Percentiles rank a stretch among this genome's conserved stretches.
phyloP scores from a whole-genome alignment of 2,113 vertebrate genomes.

The Pycnonotus jocosus region DNA sequence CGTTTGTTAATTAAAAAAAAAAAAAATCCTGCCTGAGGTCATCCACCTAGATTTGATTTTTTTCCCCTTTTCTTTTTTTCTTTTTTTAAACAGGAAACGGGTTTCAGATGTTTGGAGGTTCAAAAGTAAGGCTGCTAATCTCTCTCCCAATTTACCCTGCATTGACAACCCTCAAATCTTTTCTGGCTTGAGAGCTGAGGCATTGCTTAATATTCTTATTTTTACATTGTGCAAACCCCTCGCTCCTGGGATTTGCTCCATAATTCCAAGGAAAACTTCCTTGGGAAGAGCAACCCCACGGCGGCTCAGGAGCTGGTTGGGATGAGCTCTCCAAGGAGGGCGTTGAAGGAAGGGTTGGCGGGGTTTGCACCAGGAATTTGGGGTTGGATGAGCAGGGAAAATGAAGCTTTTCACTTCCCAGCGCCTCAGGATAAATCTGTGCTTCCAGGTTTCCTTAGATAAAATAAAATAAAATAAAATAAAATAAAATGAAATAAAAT shows the following conservation, averaged over 20 bases:
- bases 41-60: constrained; percentile 56
- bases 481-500: no score
- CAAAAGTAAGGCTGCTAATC: constrained; percentile 72
- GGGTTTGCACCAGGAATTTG: not conserved
- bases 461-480: not conserved
- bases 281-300: accelerated
- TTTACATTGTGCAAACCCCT: accelerated
- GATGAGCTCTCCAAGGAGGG: not conserved
- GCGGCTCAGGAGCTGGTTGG: accelerated
- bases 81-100: constrained; percentile 71
- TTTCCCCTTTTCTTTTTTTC: not conserved
- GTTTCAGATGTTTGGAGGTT: constrained; percentile 77
- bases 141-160: constrained; percentile 54
- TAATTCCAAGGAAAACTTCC: not conserved
- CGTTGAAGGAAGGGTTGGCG: accelerated
- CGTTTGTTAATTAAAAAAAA: constrained; percentile 64
- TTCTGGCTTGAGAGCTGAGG: not conserved
- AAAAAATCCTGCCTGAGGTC: constrained; percentile 66
- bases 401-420: not conserved
- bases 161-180: constrained; percentile 28
- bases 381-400: accelerated
- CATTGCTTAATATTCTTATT: not conserved
- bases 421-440: not conserved
- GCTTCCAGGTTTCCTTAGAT: not conserved
- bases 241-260: not conserved